Evolutionary conservation across 2,113 vertebrate species (phyloP), one percentile per base, ranked within the genome.

Genomic region (Sinocyclocheilus anophthalmus): DNA sequence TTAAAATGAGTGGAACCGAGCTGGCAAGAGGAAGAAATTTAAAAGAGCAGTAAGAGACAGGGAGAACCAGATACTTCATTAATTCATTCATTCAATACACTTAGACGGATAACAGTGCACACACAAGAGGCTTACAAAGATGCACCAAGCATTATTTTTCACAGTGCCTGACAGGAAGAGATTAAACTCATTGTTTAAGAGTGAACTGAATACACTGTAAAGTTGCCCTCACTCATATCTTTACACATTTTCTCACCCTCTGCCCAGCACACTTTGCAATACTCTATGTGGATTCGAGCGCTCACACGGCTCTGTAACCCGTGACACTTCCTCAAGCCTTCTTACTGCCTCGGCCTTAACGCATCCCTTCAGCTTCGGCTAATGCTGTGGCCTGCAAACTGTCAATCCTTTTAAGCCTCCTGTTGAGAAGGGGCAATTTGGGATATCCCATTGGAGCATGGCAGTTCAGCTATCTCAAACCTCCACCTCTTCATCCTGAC

Each of bases 1-100:
- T 93, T 91, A 92, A 91, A 72, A 84, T 92, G 87, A 91, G 90
- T 84, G 87, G 87, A 88, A 84, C 88, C 81, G 69, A 88, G 84
- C 86, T 86, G 50, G 84, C 88, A 30, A 77, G 55, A 84, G 90
- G 88, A 63, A 77, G 84, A 84, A 89, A 89, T 87, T 87, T 77
- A 88, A 86, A 90, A 80, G 37, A 88, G 87, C 86, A 89, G 82
- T 85, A 75, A 86, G 59, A 39, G 1, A 37, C 45, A 79, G 77
- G 57, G 24, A 83, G 73, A 86, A 75, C 63, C 67, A 39, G 53
- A 73, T 30, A 30, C 2, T 30, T 30, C 30, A 30, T 30, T 30
- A 2, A 30, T 30, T 30, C 30, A 30, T 30, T 30, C 30, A 30
- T 30, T 30, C 30, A 30, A 2, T 30, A 30, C 30, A 30, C 30